Conservation (phyloP, 2,113 vertebrate genomes). For the Shinisaurus crocodilurus region DNA sequence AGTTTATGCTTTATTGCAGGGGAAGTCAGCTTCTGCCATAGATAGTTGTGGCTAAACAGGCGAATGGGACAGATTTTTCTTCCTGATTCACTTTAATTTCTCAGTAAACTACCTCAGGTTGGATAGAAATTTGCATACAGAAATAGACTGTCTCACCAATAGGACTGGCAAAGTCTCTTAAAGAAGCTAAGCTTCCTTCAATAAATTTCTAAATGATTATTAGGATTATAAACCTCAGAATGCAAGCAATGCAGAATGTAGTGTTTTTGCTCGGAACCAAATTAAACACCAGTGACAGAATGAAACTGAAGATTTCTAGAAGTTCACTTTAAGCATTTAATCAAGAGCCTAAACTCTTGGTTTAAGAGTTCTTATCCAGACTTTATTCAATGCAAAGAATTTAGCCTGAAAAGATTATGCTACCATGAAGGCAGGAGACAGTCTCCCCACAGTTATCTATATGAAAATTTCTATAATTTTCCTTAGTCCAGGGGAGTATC, state of each 20-base stretch:
- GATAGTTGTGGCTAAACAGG: neutral
- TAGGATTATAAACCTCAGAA: neutral
- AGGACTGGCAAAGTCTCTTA: neutral
- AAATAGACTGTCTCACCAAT: neutral
- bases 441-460: neutral
- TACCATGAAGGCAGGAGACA: neutral
- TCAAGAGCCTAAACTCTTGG: neutral
- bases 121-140: neutral
- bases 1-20: neutral
- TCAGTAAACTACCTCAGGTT: neutral
- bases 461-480: neutral
- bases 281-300: neutral
- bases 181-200: slow-evolving; percentile 1
- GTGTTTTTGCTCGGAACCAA: neutral
- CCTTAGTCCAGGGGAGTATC: neutral
- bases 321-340: neutral
- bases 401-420: neutral
- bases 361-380: neutral
- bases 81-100: slow-evolving; percentile 9
- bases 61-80: neutral
- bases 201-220: neutral
- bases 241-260: neutral
- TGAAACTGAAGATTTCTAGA: neutral
- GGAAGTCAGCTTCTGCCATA: neutral
- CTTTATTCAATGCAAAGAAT: neutral